Evolutionary conservation across 2,797 vertebrate genomes (phyloP), one percentile per base, ranked within the genome.

Genomic region (Brachyrhaphis roseni): DNA sequence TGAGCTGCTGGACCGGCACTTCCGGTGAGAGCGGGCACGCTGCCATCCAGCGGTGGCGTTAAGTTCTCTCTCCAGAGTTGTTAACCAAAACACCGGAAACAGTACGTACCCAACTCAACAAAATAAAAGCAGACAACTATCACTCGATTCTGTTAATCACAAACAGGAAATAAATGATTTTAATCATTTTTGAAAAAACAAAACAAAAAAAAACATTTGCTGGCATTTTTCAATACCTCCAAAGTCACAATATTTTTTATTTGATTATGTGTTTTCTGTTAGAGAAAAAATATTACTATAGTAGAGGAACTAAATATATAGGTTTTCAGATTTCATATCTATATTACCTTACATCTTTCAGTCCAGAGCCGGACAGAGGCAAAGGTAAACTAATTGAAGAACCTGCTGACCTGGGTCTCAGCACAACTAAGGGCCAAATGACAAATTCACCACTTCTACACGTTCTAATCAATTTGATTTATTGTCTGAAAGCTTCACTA

Each of bases 111-210:
- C 46, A 80, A 2, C 0, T 45, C 46, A 84, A 1, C 78, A 85
- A 82, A 89, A 82, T 90, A 92, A 89, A 88, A 85, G 73, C 70
- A 0, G 23, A 5, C 62, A 46, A 18, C 0, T 26, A 43, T 8
- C 49, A 10, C 47, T 43, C 57, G 4, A 18, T 5, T 15, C 34
- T 26, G 62, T 8, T 36, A 3, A 20, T 0, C 11, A 59, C 11
- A 64, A 34, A 1, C 28, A 8, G 2, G 5, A 64, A 18, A 64
- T 18, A 31, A 64, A 36, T 2, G 1, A 66, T 20, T 26, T 15
- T 64, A 11, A 39, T 66, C 53, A 26, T 26, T 55, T n/a, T 55
- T 12, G 49, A 53, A 23, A 0, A 23, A n/a, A 53, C 0, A 53
- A 20, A 23, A 53, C 26, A 51, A 0, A 51, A 53, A 53, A 4